A percentile compares a stretch with the other conserved stretches of the same genome.
phyloP scores from a whole-genome alignment of 2,113 vertebrate species.

The Anhinga anhinga region DNA sequence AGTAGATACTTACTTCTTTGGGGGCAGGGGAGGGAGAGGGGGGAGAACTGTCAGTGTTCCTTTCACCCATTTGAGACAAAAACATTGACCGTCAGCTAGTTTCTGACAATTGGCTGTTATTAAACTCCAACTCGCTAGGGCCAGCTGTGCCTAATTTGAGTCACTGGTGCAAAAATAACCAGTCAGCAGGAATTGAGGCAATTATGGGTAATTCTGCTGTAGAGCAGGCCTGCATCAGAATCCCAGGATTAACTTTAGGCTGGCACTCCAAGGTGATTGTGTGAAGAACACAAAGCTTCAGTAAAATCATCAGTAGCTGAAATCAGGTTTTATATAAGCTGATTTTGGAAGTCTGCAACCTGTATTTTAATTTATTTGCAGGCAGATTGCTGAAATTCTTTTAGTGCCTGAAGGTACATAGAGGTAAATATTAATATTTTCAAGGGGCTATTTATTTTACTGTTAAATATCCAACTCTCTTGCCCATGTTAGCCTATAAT shows the following conservation, averaged over 20 bases:
- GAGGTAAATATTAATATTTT: background rate
- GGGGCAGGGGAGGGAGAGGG: background rate
- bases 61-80: conserved; percentile 27
- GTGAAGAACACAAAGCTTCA: background rate
- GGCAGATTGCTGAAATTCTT: background rate
- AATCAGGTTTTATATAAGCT: background rate
- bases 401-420: background rate
- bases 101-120: conserved; percentile 61
- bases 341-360: background rate
- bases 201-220: conserved; percentile 61
- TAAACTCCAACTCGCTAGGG: conserved; percentile 33
- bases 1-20: background rate
- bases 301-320: background rate
- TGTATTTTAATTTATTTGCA: background rate
- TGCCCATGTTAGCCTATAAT: background rate
- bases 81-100: conserved; percentile 51
- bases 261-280: conserved; percentile 39
- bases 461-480: background rate
- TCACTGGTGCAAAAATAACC: conserved; percentile 60
- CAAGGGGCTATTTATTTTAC: background rate
- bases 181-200: conserved; percentile 59
- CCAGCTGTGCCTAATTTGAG: conserved; percentile 66
- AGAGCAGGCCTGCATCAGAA: conserved; percentile 43
- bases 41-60: conserved; percentile 13
- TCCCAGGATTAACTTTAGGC: conserved; percentile 50